A percentile compares a stretch with the other conserved stretches of the same genome.
phyloP scores from a whole-genome alignment of 1,140 invertebrate species.

The Telenomus remus region DNA sequence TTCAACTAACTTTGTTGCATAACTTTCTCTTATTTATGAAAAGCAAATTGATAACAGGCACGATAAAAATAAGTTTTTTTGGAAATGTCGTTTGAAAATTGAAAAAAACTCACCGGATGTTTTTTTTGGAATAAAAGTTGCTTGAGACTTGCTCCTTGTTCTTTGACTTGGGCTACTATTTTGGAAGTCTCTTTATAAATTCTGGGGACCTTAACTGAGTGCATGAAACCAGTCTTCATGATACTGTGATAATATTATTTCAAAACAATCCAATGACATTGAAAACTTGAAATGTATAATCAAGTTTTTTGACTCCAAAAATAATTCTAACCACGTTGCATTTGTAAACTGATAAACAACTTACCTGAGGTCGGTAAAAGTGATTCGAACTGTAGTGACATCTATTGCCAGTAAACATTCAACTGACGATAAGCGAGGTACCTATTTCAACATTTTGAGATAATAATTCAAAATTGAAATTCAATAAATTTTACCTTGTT shows the following conservation, averaged over 20 bases:
- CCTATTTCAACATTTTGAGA: too few relatives aligned
- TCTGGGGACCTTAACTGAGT: constrained; percentile 85
- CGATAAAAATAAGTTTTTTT: not conserved
- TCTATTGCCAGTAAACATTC: too few relatives aligned
- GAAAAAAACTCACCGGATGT: constrained; percentile 77
- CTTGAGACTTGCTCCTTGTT: constrained; percentile 84
- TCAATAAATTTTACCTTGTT: too few relatives aligned
- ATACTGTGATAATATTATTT: constrained; percentile 27
- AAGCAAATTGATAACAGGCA: constrained; percentile 40
- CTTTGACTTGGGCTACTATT: constrained; percentile 80
- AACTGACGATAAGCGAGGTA: too few relatives aligned
- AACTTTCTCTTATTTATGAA: constrained; percentile 35
- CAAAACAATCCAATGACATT: constrained; percentile 7
- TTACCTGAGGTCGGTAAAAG: too few relatives aligned
- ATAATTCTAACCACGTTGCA: not conserved
- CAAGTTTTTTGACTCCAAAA: not conserved
- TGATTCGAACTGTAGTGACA: too few relatives aligned
- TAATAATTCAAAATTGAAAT: too few relatives aligned
- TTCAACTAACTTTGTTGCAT: not conserved
- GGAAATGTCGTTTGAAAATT: not conserved
- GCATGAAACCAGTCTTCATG: constrained; percentile 75
- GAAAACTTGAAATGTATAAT: constrained; percentile 12
- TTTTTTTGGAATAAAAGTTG: constrained; percentile 81
- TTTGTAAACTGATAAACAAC: too few relatives aligned
- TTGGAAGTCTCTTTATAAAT: constrained; percentile 84